Evolutionary conservation across 2,888 invertebrate species (phyloP).

Genomic region (Noctua fimbriata): DNA sequence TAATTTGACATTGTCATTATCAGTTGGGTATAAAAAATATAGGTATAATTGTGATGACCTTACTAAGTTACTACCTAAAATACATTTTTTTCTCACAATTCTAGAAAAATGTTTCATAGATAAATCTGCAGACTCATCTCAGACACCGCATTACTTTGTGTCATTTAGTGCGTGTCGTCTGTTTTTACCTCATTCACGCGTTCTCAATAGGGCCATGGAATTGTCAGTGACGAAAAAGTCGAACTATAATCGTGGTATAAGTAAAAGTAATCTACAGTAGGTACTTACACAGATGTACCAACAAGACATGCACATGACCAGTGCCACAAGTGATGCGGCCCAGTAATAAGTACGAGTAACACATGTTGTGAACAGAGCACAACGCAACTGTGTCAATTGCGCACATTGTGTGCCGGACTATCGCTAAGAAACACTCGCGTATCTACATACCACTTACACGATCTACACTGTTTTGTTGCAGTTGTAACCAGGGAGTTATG

Average conservation of each 20-base stretch:
- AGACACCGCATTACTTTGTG: not conserved
- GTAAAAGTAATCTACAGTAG: not conserved
- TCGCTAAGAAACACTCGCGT: slow-evolving; percentile 48
- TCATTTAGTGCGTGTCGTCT: not conserved
- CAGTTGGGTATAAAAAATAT: slow-evolving; percentile 1
- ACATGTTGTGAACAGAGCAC: slow-evolving; percentile 53
- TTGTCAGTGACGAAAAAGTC: not conserved
- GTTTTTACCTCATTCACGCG: not conserved
- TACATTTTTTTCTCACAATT: not conserved
- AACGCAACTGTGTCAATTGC: slow-evolving; percentile 58
- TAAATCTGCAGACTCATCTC: not conserved
- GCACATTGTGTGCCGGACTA: slow-evolving; percentile 45
- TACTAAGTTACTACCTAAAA: not conserved
- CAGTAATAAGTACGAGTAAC: slow-evolving; percentile 48
- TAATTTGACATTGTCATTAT: slow-evolving; percentile 42
- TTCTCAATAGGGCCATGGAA: not conserved
- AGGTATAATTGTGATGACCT: slow-evolving; percentile 8
- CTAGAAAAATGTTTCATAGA: not conserved
- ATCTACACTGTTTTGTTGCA: slow-evolving; percentile 28
- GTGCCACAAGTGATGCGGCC: slow-evolving; percentile 33
- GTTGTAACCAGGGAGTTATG: not conserved
- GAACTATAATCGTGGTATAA: not conserved
- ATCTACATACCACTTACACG: slow-evolving; percentile 40
- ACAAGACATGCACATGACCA: slow-evolving; percentile 2
- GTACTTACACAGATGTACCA: not conserved